Evolutionary conservation across 2,888 invertebrate species (phyloP).

Genomic region (Agelastica alni): DNA sequence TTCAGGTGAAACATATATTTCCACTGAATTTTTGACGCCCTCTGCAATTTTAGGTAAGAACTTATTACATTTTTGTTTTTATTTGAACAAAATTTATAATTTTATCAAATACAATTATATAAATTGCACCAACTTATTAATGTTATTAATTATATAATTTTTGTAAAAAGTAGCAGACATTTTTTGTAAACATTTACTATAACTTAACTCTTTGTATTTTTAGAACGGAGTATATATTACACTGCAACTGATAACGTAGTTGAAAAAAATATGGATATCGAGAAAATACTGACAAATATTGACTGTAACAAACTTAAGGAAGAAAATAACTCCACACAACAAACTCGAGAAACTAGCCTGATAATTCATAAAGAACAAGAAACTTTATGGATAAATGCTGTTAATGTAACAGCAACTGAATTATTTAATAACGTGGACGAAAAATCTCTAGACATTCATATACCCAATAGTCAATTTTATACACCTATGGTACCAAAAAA

Average conservation of each 20-base stretch:
- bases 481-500: conserved; percentile 28
- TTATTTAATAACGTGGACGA: not conserved
- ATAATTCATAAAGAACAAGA: conserved; percentile 19
- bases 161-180: too few relatives aligned
- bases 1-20: not conserved
- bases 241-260: not conserved
- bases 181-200: not conserved
- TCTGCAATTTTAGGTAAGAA: conserved; percentile 4
- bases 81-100: too few relatives aligned
- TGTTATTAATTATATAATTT: too few relatives aligned
- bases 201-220: too few relatives aligned
- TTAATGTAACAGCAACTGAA: conserved; percentile 21
- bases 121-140: too few relatives aligned
- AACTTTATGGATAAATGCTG: conserved; percentile 29
- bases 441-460: conserved; percentile 1
- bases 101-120: too few relatives aligned
- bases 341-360: not conserved
- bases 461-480: conserved; percentile 10
- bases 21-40: conserved; percentile 1
- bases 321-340: not conserved
- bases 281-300: not conserved
- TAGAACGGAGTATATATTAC: conserved; percentile 2
- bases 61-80: too few relatives aligned
- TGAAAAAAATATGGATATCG: conserved; percentile 1
- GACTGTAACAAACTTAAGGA: not conserved